These are phyloP conservation scores for Bos indicus DNA, from an alignment of 2,113 vertebrate genomes.

Conservation along the genomic window DNA sequence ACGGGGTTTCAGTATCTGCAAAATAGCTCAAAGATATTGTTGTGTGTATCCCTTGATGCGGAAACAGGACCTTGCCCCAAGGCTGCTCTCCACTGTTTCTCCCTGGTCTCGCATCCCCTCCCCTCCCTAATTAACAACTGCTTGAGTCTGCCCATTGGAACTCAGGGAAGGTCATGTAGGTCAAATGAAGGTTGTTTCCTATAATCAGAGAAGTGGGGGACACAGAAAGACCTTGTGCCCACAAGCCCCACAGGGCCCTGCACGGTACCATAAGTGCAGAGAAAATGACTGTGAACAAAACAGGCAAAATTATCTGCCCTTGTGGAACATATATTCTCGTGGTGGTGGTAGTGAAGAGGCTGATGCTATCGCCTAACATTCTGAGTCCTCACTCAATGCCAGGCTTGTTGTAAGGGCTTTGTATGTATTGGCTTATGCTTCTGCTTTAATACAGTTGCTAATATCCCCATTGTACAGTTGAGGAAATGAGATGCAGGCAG, in stretches of 20 bases:
- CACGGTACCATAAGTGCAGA: neutral
- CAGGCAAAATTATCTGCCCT: neutral
- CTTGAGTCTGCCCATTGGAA: neutral
- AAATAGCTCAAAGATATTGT: neutral
- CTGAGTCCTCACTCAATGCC: neutral
- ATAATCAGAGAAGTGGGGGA: neutral
- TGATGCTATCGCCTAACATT: neutral
- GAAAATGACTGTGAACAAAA: neutral
- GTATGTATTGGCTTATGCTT: neutral
- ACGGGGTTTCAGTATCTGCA: neutral
- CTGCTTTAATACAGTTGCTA: rapidly evolving
- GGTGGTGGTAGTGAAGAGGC: neutral
- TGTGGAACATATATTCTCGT: rapidly evolving
- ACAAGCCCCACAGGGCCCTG: neutral
- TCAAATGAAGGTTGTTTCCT: neutral
- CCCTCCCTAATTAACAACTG: neutral
- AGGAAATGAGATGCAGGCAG: neutral
- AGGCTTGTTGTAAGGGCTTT: neutral
- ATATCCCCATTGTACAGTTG: neutral
- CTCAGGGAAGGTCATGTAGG: neutral
- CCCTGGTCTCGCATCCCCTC: neutral
- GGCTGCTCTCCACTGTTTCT: neutral
- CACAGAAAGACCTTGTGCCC: neutral
- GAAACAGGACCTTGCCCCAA: neutral
- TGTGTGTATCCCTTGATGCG: neutral